Conservation (phyloP, 2,797 vertebrate species). For the Falco concolor region DNA sequence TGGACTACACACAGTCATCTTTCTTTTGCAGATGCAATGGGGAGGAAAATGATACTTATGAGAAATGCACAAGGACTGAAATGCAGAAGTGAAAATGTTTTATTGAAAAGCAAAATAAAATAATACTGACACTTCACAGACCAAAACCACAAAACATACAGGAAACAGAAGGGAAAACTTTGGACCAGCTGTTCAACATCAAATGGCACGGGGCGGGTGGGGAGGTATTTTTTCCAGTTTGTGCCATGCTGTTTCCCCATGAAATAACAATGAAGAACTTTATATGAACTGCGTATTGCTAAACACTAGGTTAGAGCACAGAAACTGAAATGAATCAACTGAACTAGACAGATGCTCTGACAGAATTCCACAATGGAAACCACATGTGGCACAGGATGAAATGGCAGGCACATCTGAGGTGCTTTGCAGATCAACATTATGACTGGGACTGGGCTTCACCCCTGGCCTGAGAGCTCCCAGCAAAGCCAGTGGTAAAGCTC, state of each 20-base stretch:
- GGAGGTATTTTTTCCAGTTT: not conserved
- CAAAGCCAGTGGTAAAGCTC: not conserved
- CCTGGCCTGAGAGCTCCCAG: not conserved
- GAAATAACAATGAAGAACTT: constrained; percentile 22
- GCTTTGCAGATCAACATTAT: not conserved
- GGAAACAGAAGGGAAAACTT: not conserved
- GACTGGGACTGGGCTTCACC: not conserved
- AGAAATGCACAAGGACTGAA: constrained; percentile 73
- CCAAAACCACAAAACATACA: constrained; percentile 64
- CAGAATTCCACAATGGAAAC: not conserved
- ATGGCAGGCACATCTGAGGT: not conserved
- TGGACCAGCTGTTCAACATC: not conserved
- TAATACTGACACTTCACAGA: constrained; percentile 59
- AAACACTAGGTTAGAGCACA: constrained; percentile 9
- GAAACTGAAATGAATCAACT: not conserved
- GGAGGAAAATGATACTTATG: constrained; percentile 5
- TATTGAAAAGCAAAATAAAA: constrained; percentile 71
- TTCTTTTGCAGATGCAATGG: not conserved
- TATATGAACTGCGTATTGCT: constrained; percentile 4
- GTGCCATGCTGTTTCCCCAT: not conserved
- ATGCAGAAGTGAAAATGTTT: constrained; percentile 76
- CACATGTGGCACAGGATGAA: not conserved
- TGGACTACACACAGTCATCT: not conserved
- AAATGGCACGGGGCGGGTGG: not conserved
- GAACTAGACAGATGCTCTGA: not conserved